These are phyloP conservation scores for Mimumesa dahlbomi DNA, from an alignment of 2,888 invertebrate species.

Conservation along the genomic window DNA sequence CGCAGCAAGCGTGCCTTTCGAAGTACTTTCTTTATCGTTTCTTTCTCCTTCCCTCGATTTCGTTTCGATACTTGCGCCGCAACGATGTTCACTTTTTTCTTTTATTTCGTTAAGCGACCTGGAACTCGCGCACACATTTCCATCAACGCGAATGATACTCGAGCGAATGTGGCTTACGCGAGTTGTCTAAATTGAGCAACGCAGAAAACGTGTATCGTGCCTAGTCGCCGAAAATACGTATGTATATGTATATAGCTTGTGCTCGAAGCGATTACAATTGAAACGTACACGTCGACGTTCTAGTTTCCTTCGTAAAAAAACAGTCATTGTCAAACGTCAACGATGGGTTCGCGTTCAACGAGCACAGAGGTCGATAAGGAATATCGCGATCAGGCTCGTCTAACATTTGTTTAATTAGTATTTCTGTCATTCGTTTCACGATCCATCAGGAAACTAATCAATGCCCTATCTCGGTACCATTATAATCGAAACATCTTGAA, in stretches of 20 bases:
- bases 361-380: not conserved
- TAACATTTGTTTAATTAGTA: not conserved
- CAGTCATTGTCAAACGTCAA: not conserved
- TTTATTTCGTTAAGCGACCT: slow-evolving; percentile 2
- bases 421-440: too few relatives aligned
- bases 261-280: slow-evolving; percentile 43
- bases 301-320: not conserved
- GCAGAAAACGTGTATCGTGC: slow-evolving; percentile 27
- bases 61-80: too few relatives aligned
- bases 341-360: not conserved
- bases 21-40: too few relatives aligned
- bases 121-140: not conserved
- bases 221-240: slow-evolving; percentile 30
- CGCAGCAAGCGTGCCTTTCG: too few relatives aligned
- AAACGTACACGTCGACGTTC: slow-evolving; percentile 59
- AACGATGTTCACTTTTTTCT: not conserved
- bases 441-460: too few relatives aligned
- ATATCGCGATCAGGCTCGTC: not conserved
- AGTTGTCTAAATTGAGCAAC: slow-evolving; percentile 40
- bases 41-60: too few relatives aligned
- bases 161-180: too few relatives aligned
- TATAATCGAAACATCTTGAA: too few relatives aligned
- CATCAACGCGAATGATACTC: too few relatives aligned
- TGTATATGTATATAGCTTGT: slow-evolving; percentile 43
- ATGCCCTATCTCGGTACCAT: too few relatives aligned